Evolutionary conservation across 2,797 vertebrate species (phyloP).

Genomic region (Gymnothorax javanicus): DNA sequence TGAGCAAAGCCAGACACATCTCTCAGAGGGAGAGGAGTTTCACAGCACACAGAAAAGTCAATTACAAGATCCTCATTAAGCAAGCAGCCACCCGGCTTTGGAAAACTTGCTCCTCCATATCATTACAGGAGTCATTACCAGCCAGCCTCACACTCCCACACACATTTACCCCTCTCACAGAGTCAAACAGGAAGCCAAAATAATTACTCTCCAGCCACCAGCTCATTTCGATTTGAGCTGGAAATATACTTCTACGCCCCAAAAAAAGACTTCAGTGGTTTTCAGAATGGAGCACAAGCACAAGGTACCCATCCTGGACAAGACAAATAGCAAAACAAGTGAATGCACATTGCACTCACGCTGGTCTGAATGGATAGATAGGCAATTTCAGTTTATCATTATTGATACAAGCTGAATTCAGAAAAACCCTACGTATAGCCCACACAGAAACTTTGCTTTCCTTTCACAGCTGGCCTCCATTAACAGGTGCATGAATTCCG

Average conservation of each 20-base stretch:
- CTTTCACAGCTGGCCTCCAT: background rate
- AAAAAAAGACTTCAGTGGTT: background rate
- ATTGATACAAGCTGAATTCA: background rate
- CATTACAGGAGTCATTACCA: constrained; percentile 56
- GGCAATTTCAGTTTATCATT: background rate
- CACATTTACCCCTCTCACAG: constrained; percentile 32
- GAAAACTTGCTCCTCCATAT: constrained; percentile 58
- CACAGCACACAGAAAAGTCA: constrained; percentile 68
- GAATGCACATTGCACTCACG: background rate
- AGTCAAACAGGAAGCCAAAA: constrained; percentile 40
- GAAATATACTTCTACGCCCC: background rate
- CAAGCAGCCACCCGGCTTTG: constrained; percentile 67
- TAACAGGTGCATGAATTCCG: background rate
- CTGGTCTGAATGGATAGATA: background rate
- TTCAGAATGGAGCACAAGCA: background rate
- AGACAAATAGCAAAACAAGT: background rate
- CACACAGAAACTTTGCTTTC: background rate
- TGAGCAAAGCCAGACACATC: constrained; percentile 51
- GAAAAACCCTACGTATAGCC: background rate
- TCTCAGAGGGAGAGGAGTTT: constrained; percentile 55
- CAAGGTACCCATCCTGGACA: background rate
- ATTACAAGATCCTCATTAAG: constrained; percentile 77
- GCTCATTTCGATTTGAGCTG: constrained; percentile 10
- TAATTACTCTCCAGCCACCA: constrained; percentile 49
- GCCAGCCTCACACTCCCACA: constrained; percentile 52